phyloP scores from a whole-genome alignment of 2,888 invertebrate genomes.

The Strigamia transsilvanica region DNA sequence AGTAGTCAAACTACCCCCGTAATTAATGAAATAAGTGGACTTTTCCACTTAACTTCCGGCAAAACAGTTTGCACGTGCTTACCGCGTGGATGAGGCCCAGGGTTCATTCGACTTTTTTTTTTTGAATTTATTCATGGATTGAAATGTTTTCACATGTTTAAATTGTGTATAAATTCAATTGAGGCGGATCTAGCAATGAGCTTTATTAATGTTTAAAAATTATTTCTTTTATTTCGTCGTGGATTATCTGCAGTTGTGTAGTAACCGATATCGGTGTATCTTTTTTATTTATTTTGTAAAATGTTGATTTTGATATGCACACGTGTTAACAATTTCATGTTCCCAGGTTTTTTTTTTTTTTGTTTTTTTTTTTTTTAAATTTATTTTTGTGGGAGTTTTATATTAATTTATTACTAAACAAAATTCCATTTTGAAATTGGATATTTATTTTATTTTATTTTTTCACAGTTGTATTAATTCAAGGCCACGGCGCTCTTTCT shows the following conservation, averaged over 20 bases:
- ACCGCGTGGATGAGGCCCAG: constrained; percentile 37
- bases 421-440: no score
- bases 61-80: constrained; percentile 30
- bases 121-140: constrained; percentile 12
- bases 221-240: no score
- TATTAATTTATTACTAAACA: not conserved
- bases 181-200: not conserved
- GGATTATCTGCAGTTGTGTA: no score
- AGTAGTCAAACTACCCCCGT: not conserved
- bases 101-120: constrained; percentile 12
- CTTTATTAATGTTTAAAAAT: no score
- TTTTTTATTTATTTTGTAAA: no score
- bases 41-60: constrained; percentile 24
- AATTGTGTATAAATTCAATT: not conserved
- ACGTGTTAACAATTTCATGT: not conserved
- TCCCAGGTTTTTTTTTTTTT: no score
- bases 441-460: not conserved
- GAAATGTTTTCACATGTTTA: constrained; percentile 14
- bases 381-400: not conserved
- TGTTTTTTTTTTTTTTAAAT: not conserved
- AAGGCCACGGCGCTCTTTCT: not conserved
- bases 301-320: no score
- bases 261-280: no score
- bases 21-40: constrained; percentile 16
- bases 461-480: not conserved